Evolutionary conservation across 2,113 vertebrate species (phyloP).

Genomic region (Nesospiza acunhae): DNA sequence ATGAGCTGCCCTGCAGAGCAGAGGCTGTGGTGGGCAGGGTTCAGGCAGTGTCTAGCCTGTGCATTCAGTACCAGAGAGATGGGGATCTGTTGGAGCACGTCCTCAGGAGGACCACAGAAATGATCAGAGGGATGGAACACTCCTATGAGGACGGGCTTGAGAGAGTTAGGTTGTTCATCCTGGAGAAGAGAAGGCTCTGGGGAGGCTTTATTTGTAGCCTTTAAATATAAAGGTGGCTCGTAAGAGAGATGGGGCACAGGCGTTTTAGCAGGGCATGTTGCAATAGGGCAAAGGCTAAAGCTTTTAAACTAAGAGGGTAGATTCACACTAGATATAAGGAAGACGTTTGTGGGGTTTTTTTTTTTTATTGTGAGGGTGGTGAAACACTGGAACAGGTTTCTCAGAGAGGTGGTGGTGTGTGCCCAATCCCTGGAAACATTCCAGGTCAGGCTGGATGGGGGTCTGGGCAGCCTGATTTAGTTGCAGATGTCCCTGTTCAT

Average conservation of each 20-base stretch:
- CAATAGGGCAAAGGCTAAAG: background rate
- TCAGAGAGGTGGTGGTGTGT: background rate
- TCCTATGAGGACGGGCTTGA: background rate
- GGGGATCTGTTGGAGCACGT: background rate
- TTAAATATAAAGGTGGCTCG: background rate
- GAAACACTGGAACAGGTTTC: background rate
- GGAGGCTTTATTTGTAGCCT: background rate
- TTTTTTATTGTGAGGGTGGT: background rate
- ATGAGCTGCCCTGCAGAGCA: background rate
- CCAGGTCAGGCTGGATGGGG: background rate
- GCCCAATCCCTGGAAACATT: background rate
- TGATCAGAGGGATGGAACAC: background rate
- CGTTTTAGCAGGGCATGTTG: background rate
- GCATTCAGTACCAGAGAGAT: accelerated
- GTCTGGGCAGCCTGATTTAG: background rate
- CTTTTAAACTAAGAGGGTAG: background rate
- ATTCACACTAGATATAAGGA: background rate
- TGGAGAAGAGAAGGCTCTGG: background rate
- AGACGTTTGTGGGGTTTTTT: background rate
- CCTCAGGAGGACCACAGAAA: background rate
- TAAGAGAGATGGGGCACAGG: background rate
- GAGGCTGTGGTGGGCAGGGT: background rate
- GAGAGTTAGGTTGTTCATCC: background rate
- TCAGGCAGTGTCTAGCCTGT: background rate
- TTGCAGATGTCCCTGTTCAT: background rate